Evolutionary conservation across 2,888 invertebrate genomes (phyloP), one percentile per base, ranked within the genome.

Genomic region (Dasypogon diadema): DNA sequence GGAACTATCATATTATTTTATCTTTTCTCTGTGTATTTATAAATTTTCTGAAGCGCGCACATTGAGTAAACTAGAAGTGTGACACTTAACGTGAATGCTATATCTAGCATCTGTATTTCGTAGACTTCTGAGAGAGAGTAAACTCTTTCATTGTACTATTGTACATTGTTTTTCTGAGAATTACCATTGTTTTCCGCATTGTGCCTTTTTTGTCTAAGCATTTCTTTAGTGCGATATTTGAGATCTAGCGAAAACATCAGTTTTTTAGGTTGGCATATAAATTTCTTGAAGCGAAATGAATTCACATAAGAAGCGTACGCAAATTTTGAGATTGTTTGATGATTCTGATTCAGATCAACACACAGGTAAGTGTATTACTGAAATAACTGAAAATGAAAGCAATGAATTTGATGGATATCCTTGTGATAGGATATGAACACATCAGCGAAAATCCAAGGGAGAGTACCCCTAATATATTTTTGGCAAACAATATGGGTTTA

Each of bases 401-500:
- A 55, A 24, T 55, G 12, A 55, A 55, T 55, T 55, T 55, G 55
- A 55, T 55, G 26, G 24, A 55, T 10, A 55, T 24, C 55, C 24
- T 55, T 55, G 24, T 18, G 30, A 30, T 30, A 55, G 22, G 55
- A 18, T 24, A 55, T 58, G 58, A 18, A 30, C 26, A 58, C 26
- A 16, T 58, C 58, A 58, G 58, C 22, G 22, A 24, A 55, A 55
- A 55, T 30, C 30, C 58, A 30, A 58, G 5, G 16, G 26, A 58
- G 58, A 30, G 5, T 58, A 30, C 58, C n/a, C 58, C 30, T 30
- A 30, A 58, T 30, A 58, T 58, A 58, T 58, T 58, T 58, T 58
- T 58, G 58, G 26, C 58, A 58, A 58, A 30, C 58, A 58, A 58
- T 58, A 30, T 58, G 30, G 58, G 16, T 58, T 42, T 63, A 65